These are phyloP conservation scores for Sarotherodon lohbergeri DNA, from an alignment of 2,113 vertebrate species.

Conservation along the genomic window DNA sequence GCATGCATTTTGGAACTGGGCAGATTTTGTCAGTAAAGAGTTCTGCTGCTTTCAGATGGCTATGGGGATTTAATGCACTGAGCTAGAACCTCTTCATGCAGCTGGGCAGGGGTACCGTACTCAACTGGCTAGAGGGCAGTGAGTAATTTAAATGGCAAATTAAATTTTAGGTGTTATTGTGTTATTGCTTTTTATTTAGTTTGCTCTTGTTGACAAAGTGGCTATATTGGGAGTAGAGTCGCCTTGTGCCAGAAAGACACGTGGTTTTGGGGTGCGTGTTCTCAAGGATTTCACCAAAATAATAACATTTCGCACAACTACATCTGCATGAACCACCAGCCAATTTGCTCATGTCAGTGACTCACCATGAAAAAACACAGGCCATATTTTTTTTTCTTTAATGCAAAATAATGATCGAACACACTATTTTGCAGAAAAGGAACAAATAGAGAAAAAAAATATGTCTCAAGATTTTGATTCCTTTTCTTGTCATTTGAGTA, in stretches of 20 bases:
- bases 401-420: neutral
- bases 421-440: neutral
- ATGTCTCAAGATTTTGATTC: neutral
- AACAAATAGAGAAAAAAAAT: neutral
- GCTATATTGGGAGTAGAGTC: neutral
- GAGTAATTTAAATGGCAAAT: neutral
- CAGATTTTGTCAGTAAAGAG: neutral
- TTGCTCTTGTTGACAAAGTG: neutral
- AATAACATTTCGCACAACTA: neutral
- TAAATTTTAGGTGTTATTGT: neutral
- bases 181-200: neutral
- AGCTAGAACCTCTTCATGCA: neutral
- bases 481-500: neutral
- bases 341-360: neutral
- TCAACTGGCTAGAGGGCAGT: neutral
- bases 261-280: neutral
- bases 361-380: neutral
- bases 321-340: neutral
- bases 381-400: neutral
- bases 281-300: neutral
- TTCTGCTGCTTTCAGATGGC: neutral
- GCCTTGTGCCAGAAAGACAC: neutral
- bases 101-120: neutral
- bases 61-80: neutral
- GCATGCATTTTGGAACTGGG: neutral